Conservation (phyloP, 2,888 invertebrate species). For the Caenorhabditis uteleia region DNA sequence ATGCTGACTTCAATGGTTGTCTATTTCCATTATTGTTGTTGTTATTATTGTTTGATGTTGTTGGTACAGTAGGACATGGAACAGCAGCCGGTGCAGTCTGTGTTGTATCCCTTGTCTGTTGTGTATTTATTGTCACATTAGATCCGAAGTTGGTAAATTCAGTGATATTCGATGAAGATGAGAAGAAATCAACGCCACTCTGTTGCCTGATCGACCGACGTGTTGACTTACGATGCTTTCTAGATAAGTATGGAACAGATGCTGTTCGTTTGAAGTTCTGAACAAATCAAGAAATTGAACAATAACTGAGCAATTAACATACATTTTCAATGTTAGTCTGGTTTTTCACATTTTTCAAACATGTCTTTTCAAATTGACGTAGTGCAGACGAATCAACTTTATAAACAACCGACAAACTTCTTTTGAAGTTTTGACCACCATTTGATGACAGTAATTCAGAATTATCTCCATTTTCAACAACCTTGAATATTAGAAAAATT, state of each 20-base stretch:
- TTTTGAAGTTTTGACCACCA: slow-evolving; percentile 51
- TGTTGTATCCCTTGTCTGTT: slow-evolving; percentile 24
- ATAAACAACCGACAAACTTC: slow-evolving; percentile 48
- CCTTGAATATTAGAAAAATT: slow-evolving; percentile 23
- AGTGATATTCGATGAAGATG: slow-evolving; percentile 47
- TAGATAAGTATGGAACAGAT: slow-evolving; percentile 64
- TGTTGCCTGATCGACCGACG: slow-evolving; percentile 15
- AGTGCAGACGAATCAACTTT: slow-evolving; percentile 63
- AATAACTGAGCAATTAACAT: not conserved
- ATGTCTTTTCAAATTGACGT: slow-evolving; percentile 62
- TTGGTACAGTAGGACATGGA: slow-evolving; percentile 12
- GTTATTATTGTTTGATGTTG: slow-evolving; percentile 8
- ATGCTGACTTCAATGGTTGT: slow-evolving; percentile 47
- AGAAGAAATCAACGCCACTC: slow-evolving; percentile 40
- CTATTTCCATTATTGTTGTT: no score
- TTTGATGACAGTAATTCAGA: slow-evolving; percentile 37
- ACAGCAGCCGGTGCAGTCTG: slow-evolving; percentile 30
- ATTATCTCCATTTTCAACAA: slow-evolving; percentile 53
- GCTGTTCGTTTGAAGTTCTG: slow-evolving; percentile 60
- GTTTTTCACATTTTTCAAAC: slow-evolving; percentile 46
- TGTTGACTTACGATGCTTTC: slow-evolving; percentile 32
- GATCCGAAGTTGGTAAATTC: slow-evolving; percentile 42
- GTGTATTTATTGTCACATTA: slow-evolving; percentile 37
- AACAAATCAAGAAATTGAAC: not conserved
- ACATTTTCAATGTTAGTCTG: slow-evolving; percentile 17